Conservation (phyloP, 2,888 invertebrate species). For the Dasypogon diadema region DNA sequence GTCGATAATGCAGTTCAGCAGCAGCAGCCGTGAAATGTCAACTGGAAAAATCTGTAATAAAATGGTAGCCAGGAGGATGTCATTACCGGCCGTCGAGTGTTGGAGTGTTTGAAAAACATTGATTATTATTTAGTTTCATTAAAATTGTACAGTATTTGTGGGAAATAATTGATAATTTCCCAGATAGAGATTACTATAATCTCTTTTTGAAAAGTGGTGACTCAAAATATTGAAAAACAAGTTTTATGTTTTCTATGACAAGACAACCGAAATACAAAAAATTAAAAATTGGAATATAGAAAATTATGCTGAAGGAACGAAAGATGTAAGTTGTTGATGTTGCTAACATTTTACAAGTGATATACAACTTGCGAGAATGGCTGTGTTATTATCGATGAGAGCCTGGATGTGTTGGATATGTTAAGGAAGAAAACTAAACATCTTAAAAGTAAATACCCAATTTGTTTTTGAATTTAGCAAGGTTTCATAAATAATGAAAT, state of each 20-base stretch:
- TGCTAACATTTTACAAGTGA: too few species aligned
- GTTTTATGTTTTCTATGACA: slow-evolving; percentile 29
- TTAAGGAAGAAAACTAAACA: too few species aligned
- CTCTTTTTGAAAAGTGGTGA: too few species aligned
- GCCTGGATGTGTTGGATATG: too few species aligned
- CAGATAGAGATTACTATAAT: too few species aligned
- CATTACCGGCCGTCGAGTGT: slow-evolving; percentile 57
- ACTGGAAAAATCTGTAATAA: slow-evolving; percentile 55
- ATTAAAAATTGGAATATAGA: slow-evolving; percentile 22
- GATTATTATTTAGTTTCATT: neutral
- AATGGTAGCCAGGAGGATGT: slow-evolving; percentile 57
- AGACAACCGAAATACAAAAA: slow-evolving; percentile 17
- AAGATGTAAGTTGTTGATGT: slow-evolving; percentile 56
- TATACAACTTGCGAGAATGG: too few species aligned
- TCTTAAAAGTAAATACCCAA: too few species aligned
- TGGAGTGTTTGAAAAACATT: slow-evolving; percentile 47
- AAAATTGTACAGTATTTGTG: neutral
- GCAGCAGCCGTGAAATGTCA: slow-evolving; percentile 54
- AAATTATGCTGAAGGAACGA: slow-evolving; percentile 58
- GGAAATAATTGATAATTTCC: too few species aligned
- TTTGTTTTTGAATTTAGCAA: too few species aligned
- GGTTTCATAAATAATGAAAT: too few species aligned
- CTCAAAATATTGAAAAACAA: neutral
- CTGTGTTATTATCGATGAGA: too few species aligned
- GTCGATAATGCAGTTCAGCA: slow-evolving; percentile 33